These are phyloP conservation scores for Merluccius polli DNA, from an alignment of 2,797 vertebrate genomes.

Conservation along the genomic window DNA sequence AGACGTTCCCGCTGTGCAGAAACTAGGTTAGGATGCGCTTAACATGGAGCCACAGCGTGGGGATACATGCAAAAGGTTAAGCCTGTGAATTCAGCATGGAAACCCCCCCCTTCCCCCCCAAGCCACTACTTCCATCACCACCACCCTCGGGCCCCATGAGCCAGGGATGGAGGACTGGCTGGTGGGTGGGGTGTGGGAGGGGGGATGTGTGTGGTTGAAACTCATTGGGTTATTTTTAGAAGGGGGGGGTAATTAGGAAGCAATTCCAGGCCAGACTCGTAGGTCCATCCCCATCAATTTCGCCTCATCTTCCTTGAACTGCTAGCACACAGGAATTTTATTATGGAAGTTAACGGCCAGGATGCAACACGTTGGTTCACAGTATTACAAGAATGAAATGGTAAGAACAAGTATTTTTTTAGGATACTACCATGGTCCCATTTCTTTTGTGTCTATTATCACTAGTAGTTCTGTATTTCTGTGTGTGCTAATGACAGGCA, in stretches of 20 bases:
- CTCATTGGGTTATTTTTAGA: conserved; percentile 66
- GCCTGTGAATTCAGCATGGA: conserved; percentile 30
- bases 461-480: conserved; percentile 52
- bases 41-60: conserved; percentile 51
- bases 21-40: conserved; percentile 63
- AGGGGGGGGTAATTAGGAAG: conserved; percentile 64
- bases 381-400: too few relatives aligned
- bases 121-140: background rate
- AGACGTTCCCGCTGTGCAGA: conserved; percentile 53
- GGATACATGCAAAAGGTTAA: conserved; percentile 54
- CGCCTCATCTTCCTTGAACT: conserved; percentile 20
- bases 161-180: background rate
- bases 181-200: too few relatives aligned
- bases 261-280: conserved; percentile 64
- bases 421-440: conserved; percentile 56
- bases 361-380: too few relatives aligned
- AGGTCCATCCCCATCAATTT: conserved; percentile 53
- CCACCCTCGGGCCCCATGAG: too few relatives aligned
- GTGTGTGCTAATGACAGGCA: conserved; percentile 44
- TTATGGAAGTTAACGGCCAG: conserved; percentile 68
- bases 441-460: conserved; percentile 53
- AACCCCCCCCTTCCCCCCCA: background rate
- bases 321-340: conserved; percentile 67
- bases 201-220: conserved; percentile 33
- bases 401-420: too few relatives aligned